phyloP scores from a whole-genome alignment of 2,113 vertebrate genomes.

The Phylloscopus whistleri region DNA sequence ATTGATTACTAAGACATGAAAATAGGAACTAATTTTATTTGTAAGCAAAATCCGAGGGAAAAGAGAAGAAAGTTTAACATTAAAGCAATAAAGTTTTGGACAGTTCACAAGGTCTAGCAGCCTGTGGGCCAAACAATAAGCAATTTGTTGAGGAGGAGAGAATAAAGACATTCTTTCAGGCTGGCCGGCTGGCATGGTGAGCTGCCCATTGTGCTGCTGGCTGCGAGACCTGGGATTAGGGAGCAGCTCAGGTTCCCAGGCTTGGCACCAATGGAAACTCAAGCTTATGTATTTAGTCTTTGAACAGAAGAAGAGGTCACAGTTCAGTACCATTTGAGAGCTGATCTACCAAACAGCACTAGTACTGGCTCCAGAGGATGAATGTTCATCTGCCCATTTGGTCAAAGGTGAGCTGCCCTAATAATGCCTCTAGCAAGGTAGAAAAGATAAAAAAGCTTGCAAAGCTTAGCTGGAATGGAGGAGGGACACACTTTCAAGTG shows the following conservation, averaged over 20 bases:
- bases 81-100: constrained; percentile 22
- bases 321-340: constrained; percentile 64
- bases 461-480: background rate
- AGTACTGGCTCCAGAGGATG: constrained; percentile 57
- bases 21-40: background rate
- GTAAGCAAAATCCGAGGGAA: background rate
- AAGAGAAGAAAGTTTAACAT: background rate
- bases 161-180: constrained; percentile 63
- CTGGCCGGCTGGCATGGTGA: constrained; percentile 45
- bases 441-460: constrained; percentile 49
- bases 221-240: constrained; percentile 51
- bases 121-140: constrained; percentile 46
- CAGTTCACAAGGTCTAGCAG: constrained; percentile 43
- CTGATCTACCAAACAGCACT: constrained; percentile 49
- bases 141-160: constrained; percentile 55
- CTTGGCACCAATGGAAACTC: constrained; percentile 59
- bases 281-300: constrained; percentile 60
- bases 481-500: constrained; percentile 26
- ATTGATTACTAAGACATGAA: background rate
- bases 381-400: constrained; percentile 52
- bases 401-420: constrained; percentile 68
- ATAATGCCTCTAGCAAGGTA: constrained; percentile 69
- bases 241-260: constrained; percentile 61
- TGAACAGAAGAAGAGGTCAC: constrained; percentile 68
- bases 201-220: constrained; percentile 56